These are phyloP conservation scores for Laspeyria flexula DNA, from an alignment of 2,888 invertebrate genomes.

Conservation along the genomic window DNA sequence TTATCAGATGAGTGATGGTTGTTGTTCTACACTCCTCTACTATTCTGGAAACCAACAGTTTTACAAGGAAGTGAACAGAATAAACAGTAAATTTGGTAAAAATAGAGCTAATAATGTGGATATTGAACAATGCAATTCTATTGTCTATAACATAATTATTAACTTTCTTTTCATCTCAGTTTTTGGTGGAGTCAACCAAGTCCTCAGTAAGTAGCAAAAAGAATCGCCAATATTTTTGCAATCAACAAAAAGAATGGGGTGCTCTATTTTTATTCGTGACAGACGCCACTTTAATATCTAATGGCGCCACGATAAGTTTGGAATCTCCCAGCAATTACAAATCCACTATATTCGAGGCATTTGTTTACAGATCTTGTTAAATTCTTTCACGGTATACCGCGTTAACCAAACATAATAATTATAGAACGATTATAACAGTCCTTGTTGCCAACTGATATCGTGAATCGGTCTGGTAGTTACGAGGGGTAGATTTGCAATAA, in stretches of 20 bases:
- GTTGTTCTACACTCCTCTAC: too few relatives aligned
- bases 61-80: too few relatives aligned
- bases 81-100: too few relatives aligned
- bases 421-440: conserved; percentile 41
- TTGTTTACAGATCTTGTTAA: background rate
- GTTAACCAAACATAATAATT: conserved; percentile 28
- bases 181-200: too few relatives aligned
- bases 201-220: too few relatives aligned
- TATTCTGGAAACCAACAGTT: too few relatives aligned
- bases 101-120: too few relatives aligned
- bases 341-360: background rate
- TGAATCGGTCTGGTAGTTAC: conserved; percentile 34
- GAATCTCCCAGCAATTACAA: background rate
- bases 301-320: background rate
- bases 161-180: too few relatives aligned
- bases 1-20: too few relatives aligned
- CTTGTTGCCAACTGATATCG: conserved; percentile 32
- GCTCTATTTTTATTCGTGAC: background rate
- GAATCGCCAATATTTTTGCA: background rate
- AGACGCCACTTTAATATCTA: background rate
- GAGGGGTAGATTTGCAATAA: conserved; percentile 47
- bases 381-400: conserved; percentile 5
- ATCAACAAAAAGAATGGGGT: background rate
- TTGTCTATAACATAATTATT: too few relatives aligned
- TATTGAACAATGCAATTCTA: too few relatives aligned